A percentile compares a stretch with the other conserved stretches of the same genome.
Conservation (phyloP, 2,888 invertebrate species). For the Mimas tiliae region DNA sequence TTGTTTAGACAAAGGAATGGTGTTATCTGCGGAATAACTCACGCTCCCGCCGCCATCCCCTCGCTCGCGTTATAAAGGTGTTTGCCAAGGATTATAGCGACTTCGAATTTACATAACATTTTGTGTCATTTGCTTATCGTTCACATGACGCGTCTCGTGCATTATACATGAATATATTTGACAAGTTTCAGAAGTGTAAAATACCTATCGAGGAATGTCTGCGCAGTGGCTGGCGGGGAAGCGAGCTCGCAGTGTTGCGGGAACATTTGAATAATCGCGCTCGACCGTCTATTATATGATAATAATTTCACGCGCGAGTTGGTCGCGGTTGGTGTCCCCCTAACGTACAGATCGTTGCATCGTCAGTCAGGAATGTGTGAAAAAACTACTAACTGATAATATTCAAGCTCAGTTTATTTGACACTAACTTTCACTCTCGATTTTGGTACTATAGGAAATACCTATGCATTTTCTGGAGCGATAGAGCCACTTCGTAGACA, state of each 20-base stretch:
- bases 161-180: constrained; percentile 80
- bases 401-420: constrained; percentile 37
- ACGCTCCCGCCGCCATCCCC: constrained; percentile 68
- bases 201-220: constrained; percentile 64
- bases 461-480: too few species aligned
- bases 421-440: background rate
- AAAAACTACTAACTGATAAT: constrained; percentile 63
- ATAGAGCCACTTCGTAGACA: too few species aligned
- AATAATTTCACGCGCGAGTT: constrained; percentile 82
- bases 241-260: constrained; percentile 54
- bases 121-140: constrained; percentile 83
- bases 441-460: too few species aligned
- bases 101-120: constrained; percentile 81
- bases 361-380: constrained; percentile 73
- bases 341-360: constrained; percentile 50
- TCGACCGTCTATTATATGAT: constrained; percentile 80
- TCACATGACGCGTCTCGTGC: constrained; percentile 78
- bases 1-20: constrained; percentile 64
- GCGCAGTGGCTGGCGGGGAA: constrained; percentile 47
- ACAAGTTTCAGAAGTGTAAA: constrained; percentile 75
- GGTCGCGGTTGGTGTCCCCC: constrained; percentile 59
- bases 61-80: constrained; percentile 69
- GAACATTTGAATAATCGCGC: constrained; percentile 82
- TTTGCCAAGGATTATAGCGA: constrained; percentile 74
- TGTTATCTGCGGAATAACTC: constrained; percentile 72